These are phyloP conservation scores for Medauroidea extradentata DNA, from an alignment of 1,140 invertebrate species.

Conservation along the genomic window DNA sequence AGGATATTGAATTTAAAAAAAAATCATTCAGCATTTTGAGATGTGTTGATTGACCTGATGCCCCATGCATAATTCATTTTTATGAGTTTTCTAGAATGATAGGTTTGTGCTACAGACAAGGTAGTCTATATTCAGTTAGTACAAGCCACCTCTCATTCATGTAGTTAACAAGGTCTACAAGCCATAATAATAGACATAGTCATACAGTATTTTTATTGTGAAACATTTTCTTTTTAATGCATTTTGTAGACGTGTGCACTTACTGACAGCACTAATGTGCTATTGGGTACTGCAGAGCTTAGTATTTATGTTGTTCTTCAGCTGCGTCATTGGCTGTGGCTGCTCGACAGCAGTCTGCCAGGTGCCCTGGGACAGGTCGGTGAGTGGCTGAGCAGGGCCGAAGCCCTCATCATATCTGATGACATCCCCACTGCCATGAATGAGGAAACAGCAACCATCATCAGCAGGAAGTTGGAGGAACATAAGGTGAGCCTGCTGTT, in stretches of 20 bases:
- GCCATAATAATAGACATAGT: neutral
- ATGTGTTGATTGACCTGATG: too few species aligned
- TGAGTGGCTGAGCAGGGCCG: conserved; percentile 85
- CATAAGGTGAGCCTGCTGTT: conserved; percentile 57
- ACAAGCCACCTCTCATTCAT: too few species aligned
- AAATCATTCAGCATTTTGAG: too few species aligned
- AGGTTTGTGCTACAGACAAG: too few species aligned
- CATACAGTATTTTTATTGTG: neutral
- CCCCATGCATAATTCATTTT: too few species aligned
- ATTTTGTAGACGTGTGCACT: too few species aligned
- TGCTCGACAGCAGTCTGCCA: conserved; percentile 76
- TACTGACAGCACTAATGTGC: too few species aligned
- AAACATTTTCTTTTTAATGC: too few species aligned
- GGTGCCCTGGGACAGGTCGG: conserved; percentile 75
- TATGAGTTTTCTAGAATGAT: too few species aligned
- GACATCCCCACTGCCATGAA: conserved; percentile 76
- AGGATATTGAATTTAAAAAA: too few species aligned
- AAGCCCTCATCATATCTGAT: conserved; percentile 70
- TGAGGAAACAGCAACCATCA: conserved; percentile 79
- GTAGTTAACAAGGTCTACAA: neutral
- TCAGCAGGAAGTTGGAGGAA: conserved; percentile 82
- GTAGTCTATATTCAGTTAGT: too few species aligned
- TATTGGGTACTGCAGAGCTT: neutral
- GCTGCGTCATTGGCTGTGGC: conserved; percentile 79
- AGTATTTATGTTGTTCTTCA: conserved; percentile 38